Evolutionary conservation across 2,888 invertebrate genomes (phyloP).

Genomic region (Cetonia aurata): DNA sequence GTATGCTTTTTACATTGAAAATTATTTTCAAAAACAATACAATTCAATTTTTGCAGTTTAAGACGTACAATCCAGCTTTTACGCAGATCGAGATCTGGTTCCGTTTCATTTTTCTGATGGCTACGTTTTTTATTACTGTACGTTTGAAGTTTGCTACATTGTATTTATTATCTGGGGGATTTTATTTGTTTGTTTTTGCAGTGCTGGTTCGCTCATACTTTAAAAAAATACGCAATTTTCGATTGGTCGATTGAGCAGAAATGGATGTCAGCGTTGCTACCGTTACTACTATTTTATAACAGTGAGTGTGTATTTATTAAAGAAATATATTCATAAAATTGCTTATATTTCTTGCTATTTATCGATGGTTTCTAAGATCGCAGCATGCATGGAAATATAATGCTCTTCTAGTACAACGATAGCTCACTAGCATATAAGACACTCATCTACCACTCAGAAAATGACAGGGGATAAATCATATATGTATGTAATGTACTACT

Average conservation of each 20-base stretch:
- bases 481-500: no score
- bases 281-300: conserved; percentile 89
- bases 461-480: no score
- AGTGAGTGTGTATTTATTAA: conserved; percentile 73
- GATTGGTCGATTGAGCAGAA: conserved; percentile 99
- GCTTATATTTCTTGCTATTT: background rate
- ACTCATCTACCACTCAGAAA: no score
- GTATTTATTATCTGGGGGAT: background rate
- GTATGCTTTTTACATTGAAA: conserved; percentile 71
- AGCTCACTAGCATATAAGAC: no score
- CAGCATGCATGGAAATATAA: no score
- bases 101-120: conserved; percentile 90
- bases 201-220: conserved; percentile 94
- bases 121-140: conserved; percentile 89
- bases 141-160: conserved; percentile 63
- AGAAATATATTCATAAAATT: background rate
- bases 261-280: conserved; percentile 92
- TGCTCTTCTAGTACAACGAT: no score
- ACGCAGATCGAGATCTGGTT: conserved; percentile 99
- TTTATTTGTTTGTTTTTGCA: conserved; percentile 66
- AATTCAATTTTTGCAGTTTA: conserved; percentile 79
- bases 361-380: no score
- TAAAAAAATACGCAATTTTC: conserved; percentile 87
- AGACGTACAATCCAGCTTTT: conserved; percentile 95
- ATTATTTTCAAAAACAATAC: conserved; percentile 40